phyloP scores from a whole-genome alignment of 1,140 invertebrate species.

The Fopius arisanus region DNA sequence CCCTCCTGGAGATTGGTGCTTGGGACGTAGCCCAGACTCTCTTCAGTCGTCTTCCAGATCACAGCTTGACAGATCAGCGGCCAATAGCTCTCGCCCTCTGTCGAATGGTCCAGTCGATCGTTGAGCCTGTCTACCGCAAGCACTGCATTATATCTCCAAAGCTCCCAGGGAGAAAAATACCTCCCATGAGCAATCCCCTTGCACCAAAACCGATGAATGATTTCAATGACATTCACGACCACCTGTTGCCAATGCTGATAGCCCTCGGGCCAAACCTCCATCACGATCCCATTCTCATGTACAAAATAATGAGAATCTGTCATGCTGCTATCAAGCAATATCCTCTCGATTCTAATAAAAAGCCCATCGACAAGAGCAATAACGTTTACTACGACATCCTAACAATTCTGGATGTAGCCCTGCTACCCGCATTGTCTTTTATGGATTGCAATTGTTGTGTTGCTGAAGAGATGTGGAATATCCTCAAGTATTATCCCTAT shows the following conservation, averaged over 20 bases:
- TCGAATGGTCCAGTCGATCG: constrained; percentile 81
- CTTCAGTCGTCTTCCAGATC: constrained; percentile 83
- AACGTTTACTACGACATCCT: constrained; percentile 81
- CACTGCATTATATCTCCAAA: constrained; percentile 76
- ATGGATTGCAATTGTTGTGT: constrained; percentile 95
- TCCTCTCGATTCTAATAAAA: constrained; percentile 53
- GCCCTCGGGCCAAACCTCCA: constrained; percentile 88
- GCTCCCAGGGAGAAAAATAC: constrained; percentile 69
- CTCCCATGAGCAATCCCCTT: constrained; percentile 67
- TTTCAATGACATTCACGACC: constrained; percentile 78
- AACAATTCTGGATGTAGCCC: constrained; percentile 83
- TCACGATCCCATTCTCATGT: constrained; percentile 86
- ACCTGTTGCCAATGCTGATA: constrained; percentile 86
- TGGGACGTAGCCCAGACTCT: constrained; percentile 87
- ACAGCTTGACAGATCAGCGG: constrained; percentile 79
- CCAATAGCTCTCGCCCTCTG: constrained; percentile 84
- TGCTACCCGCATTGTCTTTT: constrained; percentile 90
- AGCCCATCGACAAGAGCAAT: constrained; percentile 54
- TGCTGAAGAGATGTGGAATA: constrained; percentile 94
- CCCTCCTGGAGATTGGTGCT: constrained; percentile 86
- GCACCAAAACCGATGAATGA: constrained; percentile 69
- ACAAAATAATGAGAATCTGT: constrained; percentile 80
- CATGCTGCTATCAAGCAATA: constrained; percentile 64
- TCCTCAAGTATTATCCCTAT: constrained; percentile 92
- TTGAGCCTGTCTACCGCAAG: constrained; percentile 88